These are phyloP conservation scores for Pseudochirops cupreus DNA, from an alignment of 2,797 vertebrate genomes.

Conservation along the genomic window DNA sequence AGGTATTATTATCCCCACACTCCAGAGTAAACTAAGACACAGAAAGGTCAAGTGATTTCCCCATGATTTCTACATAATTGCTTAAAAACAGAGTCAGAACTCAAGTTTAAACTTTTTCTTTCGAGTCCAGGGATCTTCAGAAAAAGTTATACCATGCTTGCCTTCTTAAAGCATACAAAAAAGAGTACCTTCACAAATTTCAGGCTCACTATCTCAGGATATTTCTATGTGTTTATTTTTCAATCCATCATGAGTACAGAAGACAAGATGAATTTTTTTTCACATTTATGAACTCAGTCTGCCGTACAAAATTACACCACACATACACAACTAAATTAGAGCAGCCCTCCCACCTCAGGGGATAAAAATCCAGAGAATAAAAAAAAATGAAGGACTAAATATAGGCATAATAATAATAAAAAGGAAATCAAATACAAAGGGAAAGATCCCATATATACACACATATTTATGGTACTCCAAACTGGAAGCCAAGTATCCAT, in stretches of 20 bases:
- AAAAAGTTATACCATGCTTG: not conserved
- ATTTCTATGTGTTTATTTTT: not conserved
- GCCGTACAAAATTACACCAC: too few species aligned
- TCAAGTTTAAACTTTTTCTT: not conserved
- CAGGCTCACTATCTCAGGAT: not conserved
- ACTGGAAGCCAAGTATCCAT: not conserved
- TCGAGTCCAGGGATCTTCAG: not conserved
- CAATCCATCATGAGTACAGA: not conserved
- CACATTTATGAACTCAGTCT: not conserved
- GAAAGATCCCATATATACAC: not conserved
- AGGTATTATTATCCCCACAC: not conserved
- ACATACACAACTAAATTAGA: not conserved
- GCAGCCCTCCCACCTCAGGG: not conserved
- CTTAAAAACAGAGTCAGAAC: not conserved
- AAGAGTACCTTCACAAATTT: too few species aligned
- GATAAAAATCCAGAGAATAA: not conserved
- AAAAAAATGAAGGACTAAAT: not conserved
- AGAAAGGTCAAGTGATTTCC: not conserved
- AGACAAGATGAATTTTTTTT: not conserved
- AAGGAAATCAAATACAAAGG: not conserved
- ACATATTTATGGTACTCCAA: not conserved
- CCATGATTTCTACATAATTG: not conserved
- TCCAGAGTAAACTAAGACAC: not conserved
- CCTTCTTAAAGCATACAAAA: too few species aligned
- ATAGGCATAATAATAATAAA: not conserved